Conservation (phyloP, 2,888 invertebrate genomes). For the Himalopsyche kuldschensis region DNA sequence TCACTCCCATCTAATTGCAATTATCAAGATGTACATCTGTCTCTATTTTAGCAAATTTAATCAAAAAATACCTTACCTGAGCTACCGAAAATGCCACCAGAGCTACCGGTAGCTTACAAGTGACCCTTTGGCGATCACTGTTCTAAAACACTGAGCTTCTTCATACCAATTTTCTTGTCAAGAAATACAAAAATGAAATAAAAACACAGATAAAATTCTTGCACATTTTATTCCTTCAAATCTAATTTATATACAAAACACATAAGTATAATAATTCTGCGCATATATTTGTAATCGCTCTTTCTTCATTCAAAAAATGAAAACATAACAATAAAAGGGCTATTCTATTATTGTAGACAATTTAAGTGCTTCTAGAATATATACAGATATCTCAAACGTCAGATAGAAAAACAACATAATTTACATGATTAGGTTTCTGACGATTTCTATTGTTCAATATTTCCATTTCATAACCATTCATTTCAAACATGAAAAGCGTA, state of each 20-base stretch:
- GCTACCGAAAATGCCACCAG: too few relatives aligned
- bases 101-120: too few relatives aligned
- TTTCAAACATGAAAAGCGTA: constrained; percentile 26
- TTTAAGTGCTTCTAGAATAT: constrained; percentile 11
- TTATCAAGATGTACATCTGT: too few relatives aligned
- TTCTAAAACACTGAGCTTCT: too few relatives aligned
- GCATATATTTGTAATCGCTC: constrained; percentile 9
- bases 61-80: too few relatives aligned
- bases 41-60: too few relatives aligned
- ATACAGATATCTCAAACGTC: constrained; percentile 14
- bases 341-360: constrained; percentile 23
- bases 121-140: too few relatives aligned
- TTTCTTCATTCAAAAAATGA: constrained; percentile 31
- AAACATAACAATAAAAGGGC: constrained; percentile 38
- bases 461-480: constrained; percentile 14
- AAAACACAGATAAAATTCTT: constrained; percentile 29
- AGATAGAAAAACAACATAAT: background rate
- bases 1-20: too few relatives aligned
- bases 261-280: constrained; percentile 16
- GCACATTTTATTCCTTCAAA: constrained; percentile 38
- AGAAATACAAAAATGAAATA: background rate
- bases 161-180: too few relatives aligned
- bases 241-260: constrained; percentile 39
- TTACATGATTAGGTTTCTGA: background rate
- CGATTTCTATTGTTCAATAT: background rate